Base-by-base conservation (phyloP, 2,797 vertebrate species). In the Sternotherus odoratus region DNA sequence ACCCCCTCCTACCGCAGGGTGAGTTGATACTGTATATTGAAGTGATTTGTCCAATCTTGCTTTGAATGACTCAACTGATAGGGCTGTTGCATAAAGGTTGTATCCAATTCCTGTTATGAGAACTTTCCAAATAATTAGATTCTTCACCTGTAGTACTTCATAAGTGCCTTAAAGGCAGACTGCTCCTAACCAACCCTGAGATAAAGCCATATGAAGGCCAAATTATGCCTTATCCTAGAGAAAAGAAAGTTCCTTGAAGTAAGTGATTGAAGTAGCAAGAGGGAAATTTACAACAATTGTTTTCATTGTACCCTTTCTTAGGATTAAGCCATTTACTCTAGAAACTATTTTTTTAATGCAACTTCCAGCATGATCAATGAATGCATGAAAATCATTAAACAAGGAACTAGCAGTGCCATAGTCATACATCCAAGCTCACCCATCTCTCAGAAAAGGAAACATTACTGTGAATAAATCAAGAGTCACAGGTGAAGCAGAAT, bases 41-140 rank as follows among this genome's bases (percentile, higher is more conserved):
- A 26, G 8, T 39, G 26, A 78, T 75, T 95, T 46, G 87, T 30
- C 28, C 30, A 13, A 39, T 24, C 39, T 26, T 15, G 72, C 48
- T 75, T 39, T 56, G 49, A 75, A 2, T 1, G 79, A 66, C 17
- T 92, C 36, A 57, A 49, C 24, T 10, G 17, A 85, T 23, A 78
- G 48, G 57, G 54, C 30, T 60, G 23, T 4, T 21, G 90, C 26
- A 84, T 15, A 48, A 60, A 1, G 28, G 15, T 63, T 87, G 7
- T 17, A 53, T 11, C 79, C 1, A 1, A 51, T 26, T n/a, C 24
- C 0, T 51, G 5, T 23, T 66, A 19, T 49, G 49, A 39, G n/a
- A 75, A 23, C 19, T 33, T 5, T 53, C 19, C 50, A 10, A 36
- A 24, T 69, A 85, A 69, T 30, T 9, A 36, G 19, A 50, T 50